Base-by-base conservation (phyloP, 2,113 vertebrate genomes). In the Corydoras sp. region DNA sequence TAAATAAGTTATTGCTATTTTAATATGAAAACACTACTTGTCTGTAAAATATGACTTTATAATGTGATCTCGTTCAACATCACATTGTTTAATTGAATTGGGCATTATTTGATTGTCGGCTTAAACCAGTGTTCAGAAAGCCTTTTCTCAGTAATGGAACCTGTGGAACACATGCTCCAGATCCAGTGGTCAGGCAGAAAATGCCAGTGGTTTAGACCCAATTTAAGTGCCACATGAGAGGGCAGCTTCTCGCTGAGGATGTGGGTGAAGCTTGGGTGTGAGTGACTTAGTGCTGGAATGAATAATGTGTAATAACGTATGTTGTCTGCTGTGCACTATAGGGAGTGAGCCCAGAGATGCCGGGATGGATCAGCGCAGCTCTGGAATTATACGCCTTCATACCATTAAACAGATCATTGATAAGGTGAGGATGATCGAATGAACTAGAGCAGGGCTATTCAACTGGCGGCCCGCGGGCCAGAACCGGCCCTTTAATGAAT, bases 341-440 rank as follows among this genome's bases (percentile, higher is more conserved):
- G 97, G 94, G 86, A 98, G 94, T 79, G 96, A 99, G 85, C 95
- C 97, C 8, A 92, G 95, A 80, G 96, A 99, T 80, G 96, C 96
- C 65, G 97, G 96, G 58, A 95, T 93, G 1, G 95, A 99, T 87
- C 92, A 95, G 77, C 95, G 94, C 49, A 97, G 90, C 85, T 95
- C 96, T 32, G 97, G 97, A 69, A 98, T 99, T 82, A 99, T 99
- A 76, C 96, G 96, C 68, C 93, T 99, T 76, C 97, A 99, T 81
- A 99, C 96, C 31, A 99, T 99, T 81, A 99, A 99, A 79, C 95
- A 99, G 85, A 98, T 99, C 67, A 99, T 99, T 2, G 97, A 99
- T 81, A 89, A 92, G 81, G 96, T 99, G 87, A 92, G 95, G 4
- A 43, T 85, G 51, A 24, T 24, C 18, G 18, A 3, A n/a, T 3